Conservation (phyloP, 1,140 invertebrate species). For the Bombus pyrosoma region DNA sequence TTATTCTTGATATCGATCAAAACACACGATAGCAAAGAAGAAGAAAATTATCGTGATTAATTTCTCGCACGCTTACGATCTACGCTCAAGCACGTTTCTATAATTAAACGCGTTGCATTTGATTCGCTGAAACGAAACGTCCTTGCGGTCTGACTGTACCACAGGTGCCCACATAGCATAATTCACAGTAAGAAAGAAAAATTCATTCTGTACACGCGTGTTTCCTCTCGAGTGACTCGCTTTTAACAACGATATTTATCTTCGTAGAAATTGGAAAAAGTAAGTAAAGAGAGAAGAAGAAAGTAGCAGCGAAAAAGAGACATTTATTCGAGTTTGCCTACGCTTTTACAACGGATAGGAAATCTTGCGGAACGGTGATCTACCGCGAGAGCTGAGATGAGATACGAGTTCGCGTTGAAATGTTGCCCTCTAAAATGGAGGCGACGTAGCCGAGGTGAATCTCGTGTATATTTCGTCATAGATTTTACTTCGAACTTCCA, state of each 20-base stretch:
- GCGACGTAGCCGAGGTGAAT: neutral
- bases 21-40: no score
- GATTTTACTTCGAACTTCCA: constrained; percentile 18
- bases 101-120: no score
- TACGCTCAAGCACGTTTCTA: no score
- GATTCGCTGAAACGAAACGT: no score
- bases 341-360: neutral
- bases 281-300: neutral
- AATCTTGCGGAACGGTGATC: constrained; percentile 15
- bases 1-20: no score
- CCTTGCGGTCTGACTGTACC: no score
- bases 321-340: constrained; percentile 8
- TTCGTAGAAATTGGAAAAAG: neutral
- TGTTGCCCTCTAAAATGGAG: neutral
- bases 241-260: neutral
- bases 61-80: no score
- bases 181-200: neutral
- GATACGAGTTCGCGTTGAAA: constrained; percentile 16
- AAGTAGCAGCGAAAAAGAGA: neutral
- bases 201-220: neutral
- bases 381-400: neutral
- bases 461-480: constrained; percentile 3
- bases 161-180: neutral
- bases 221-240: neutral
- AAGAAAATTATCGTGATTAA: no score